Evolutionary conservation across 1,140 invertebrate species (phyloP).

Genomic region (Hylaeus volcanicus): DNA sequence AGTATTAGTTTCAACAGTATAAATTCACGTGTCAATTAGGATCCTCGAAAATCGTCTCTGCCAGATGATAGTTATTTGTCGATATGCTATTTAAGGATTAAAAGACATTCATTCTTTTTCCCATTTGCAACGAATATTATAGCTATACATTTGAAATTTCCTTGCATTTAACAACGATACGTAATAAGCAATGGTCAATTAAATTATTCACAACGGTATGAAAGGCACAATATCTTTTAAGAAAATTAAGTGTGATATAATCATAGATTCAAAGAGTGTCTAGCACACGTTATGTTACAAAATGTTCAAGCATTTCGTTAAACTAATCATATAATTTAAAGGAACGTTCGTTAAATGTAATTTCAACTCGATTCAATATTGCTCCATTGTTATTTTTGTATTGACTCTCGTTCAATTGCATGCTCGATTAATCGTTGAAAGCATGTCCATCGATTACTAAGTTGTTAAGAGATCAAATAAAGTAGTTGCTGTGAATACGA

Average conservation of each 20-base stretch:
- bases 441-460: not conserved
- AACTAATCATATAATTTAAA: conserved; percentile 6
- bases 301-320: not conserved
- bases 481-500: conserved; percentile 16
- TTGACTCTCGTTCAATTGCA: conserved; percentile 5
- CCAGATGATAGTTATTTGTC: not conserved
- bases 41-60: conserved; percentile 3
- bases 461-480: not conserved
- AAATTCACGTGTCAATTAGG: not conserved
- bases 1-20: not conserved
- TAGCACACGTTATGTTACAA: not conserved
- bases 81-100: conserved; percentile 31
- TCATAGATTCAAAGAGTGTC: conserved; percentile 1
- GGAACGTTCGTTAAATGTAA: not conserved
- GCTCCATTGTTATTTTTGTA: not conserved
- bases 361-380: not conserved
- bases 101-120: not conserved
- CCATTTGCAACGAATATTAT: conserved; percentile 18
- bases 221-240: conserved; percentile 35
- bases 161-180: conserved; percentile 26
- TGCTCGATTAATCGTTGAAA: not conserved
- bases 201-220: conserved; percentile 25
- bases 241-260: not conserved
- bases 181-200: conserved; percentile 7
- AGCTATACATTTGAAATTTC: conserved; percentile 12